Conservation (phyloP, 2,113 vertebrate species). For the Podarcis cretensis region DNA sequence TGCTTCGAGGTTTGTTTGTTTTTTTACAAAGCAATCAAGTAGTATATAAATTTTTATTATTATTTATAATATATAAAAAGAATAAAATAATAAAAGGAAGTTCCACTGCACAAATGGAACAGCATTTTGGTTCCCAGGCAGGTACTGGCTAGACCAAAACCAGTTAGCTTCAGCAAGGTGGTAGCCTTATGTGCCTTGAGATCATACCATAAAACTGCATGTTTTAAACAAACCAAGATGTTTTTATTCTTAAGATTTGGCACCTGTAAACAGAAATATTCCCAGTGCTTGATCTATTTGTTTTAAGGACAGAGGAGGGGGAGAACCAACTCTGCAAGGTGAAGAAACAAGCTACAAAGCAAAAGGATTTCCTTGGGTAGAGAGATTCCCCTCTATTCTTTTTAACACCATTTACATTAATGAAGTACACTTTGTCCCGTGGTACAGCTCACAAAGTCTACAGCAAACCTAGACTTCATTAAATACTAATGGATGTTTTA, state of each 20-base stretch:
- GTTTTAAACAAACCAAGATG: not conserved
- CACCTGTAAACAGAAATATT: not conserved
- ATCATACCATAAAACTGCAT: not conserved
- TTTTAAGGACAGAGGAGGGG: not conserved
- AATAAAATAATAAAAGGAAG: no score
- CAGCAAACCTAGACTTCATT: constrained; percentile 13
- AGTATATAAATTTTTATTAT: no score
- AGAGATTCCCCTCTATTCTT: not conserved
- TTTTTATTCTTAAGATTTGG: not conserved
- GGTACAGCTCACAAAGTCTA: not conserved
- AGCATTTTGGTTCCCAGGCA: no score
- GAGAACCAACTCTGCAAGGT: not conserved
- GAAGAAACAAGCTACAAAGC: constrained; percentile 3
- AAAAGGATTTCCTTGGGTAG: constrained; percentile 21
- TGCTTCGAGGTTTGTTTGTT: no score
- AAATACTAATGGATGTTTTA: not conserved
- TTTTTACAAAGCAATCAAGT: no score
- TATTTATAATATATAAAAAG: no score
- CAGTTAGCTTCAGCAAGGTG: no score
- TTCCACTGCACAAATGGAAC: no score
- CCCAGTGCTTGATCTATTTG: not conserved
- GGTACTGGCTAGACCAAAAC: no score
- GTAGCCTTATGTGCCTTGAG: no score
- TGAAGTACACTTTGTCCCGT: constrained; percentile 4
- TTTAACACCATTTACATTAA: constrained; percentile 16